A percentile compares a stretch with the other conserved stretches of the same genome.
These are phyloP conservation scores for Philonicus albiceps DNA, from an alignment of 2,888 invertebrate species.

Conservation along the genomic window DNA sequence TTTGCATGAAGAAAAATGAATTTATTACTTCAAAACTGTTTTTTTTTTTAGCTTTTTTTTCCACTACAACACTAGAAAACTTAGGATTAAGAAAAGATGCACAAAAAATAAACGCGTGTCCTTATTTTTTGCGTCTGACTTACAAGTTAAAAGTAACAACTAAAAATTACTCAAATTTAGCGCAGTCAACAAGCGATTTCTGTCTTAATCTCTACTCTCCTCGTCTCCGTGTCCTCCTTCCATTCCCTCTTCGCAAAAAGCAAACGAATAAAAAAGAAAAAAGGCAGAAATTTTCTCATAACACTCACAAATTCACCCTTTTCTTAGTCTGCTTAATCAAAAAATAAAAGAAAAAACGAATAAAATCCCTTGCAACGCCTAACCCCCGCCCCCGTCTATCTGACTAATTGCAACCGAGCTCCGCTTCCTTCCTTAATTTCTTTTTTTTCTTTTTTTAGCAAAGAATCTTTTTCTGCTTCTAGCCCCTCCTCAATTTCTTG, in stretches of 20 bases:
- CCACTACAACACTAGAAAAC: constrained; percentile 45
- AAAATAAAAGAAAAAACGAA: not conserved
- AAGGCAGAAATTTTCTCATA: not conserved
- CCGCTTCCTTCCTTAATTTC: constrained; percentile 17
- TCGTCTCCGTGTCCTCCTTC: not conserved
- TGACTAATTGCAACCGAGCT: constrained; percentile 27
- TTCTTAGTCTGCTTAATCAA: not conserved
- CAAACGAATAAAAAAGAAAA: constrained; percentile 40
- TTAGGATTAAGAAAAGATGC: constrained; percentile 43
- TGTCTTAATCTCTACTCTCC: constrained; percentile 33
- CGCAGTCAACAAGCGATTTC: constrained; percentile 47
- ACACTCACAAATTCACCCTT: constrained; percentile 33
- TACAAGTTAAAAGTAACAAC: constrained; percentile 31
- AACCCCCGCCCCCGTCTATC: not conserved
- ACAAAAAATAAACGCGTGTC: constrained; percentile 42
- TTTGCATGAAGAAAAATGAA: constrained; percentile 46
- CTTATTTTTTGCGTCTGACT: constrained; percentile 40
- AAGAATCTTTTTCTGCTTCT: not conserved
- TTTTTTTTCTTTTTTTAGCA: not conserved
- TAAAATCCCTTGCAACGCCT: not conserved
- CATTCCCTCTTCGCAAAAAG: not conserved
- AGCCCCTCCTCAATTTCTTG: not conserved
- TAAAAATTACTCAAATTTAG: constrained; percentile 36
- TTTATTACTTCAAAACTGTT: constrained; percentile 44
- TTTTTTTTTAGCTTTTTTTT: constrained; percentile 24